A percentile compares a stretch with the other conserved stretches of the same genome.
These are phyloP conservation scores for Ploceus nigricollis DNA, from an alignment of 2,113 vertebrate species.

Conservation along the genomic window DNA sequence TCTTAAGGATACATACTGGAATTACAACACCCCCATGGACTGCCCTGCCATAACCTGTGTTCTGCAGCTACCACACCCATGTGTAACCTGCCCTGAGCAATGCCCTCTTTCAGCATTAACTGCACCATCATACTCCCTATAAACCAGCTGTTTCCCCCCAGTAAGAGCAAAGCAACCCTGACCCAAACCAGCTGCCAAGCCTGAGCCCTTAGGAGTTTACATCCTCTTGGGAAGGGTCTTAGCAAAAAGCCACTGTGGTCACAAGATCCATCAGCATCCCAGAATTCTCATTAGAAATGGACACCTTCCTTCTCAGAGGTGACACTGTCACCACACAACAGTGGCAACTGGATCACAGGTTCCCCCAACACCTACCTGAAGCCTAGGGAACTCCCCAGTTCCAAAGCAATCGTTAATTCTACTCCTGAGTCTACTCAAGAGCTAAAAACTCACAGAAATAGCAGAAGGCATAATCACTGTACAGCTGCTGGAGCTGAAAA, in stretches of 20 bases:
- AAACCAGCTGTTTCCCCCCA: neutral
- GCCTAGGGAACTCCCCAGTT: neutral
- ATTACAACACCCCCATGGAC: slow-evolving; percentile 69
- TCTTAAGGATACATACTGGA: slow-evolving; percentile 77
- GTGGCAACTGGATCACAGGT: neutral
- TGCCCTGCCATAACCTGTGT: neutral
- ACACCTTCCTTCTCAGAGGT: neutral
- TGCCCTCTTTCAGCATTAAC: neutral
- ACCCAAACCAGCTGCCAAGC: neutral
- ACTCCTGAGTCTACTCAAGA: neutral
- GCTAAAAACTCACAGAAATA: neutral
- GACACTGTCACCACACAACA: neutral
- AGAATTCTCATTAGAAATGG: neutral
- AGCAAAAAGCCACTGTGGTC: neutral
- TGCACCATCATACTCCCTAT: neutral
- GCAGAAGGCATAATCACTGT: neutral
- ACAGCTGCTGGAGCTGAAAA: neutral
- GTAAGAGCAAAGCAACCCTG: neutral
- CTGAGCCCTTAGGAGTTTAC: neutral
- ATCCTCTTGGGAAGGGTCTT: neutral
- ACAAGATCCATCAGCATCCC: neutral
- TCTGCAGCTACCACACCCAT: neutral
- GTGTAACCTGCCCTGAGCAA: neutral
- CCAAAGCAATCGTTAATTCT: neutral
- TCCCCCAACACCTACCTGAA: neutral